Base-by-base conservation (phyloP, 2,797 vertebrate species). In the Dendrocincla tyrannina region DNA sequence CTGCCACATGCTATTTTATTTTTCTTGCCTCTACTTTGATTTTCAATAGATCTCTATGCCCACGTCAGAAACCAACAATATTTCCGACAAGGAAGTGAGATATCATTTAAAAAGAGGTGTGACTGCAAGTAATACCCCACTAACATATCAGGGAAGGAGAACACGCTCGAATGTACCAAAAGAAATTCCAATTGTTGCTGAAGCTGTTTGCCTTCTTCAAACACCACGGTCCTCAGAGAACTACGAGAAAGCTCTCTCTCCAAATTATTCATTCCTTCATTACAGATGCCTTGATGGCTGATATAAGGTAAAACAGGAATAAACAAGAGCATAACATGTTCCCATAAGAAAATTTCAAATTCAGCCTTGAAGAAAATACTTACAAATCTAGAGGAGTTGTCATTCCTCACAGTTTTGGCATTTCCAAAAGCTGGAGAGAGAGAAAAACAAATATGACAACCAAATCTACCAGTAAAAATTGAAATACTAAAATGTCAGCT, bases 361-460 rank as follows among this genome's bases (percentile, higher is more conserved):
- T 72, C 52, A 41, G 41, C 27, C 64, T 46, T 44, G 39, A 73
- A 74, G 68, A 42, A 82, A 80, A 91, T 98, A 99, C 99, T 99
- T 97, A 99, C 99, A 96, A 99, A 99, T 99, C 99, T 98, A 91
- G 99, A 99, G 4, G 99, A 99, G 97, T 99, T 99, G 98, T 99
- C 99, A 85, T 99, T 99, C 96, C 99, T 98, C 89, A 99, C 98
- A 15, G 99, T 99, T 98, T 99, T 99, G 91, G 99, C 99, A 95
- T 99, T 99, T 97, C 99, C 99, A 97, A 99, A 99, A 88, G 99
- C 99, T 99, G 95, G 47, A 25, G 50, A 80, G 76, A 96, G 72
- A 97, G 63, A 89, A 88, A 74, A 82, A 59, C 7, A 86, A 79
- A 79, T 22, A 62, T 16, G 35, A 66, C 32, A 67, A 67, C 2